Percentiles rank a stretch among this genome's conserved stretches.
phyloP scores from a whole-genome alignment of 2,888 invertebrate species.

The Tipula vernalis region DNA sequence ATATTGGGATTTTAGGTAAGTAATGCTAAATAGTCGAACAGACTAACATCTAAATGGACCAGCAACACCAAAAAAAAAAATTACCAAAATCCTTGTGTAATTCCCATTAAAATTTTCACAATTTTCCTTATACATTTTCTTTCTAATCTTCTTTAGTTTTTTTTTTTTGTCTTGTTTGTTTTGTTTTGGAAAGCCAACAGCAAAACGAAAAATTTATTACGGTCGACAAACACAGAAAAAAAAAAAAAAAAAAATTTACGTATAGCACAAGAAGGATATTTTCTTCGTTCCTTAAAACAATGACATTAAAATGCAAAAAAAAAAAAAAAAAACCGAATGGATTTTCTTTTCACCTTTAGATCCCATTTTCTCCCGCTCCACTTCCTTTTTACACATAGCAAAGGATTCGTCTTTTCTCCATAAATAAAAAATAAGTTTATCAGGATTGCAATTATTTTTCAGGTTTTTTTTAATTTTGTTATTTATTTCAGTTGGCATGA shows the following conservation, averaged over 20 bases:
- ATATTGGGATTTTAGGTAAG: conserved; percentile 36
- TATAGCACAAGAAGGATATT: background rate
- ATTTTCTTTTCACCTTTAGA: background rate
- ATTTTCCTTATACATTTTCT: background rate
- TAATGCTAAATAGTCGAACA: background rate
- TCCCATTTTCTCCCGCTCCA: background rate
- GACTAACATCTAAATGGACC: background rate
- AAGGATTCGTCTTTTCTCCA: background rate
- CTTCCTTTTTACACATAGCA: background rate
- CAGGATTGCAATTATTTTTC: conserved; percentile 5
- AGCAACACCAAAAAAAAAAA: background rate
- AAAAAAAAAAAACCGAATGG: background rate
- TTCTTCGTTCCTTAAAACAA: background rate
- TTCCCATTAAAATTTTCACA: background rate
- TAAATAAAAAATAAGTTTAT: background rate
- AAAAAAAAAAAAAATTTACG: background rate
- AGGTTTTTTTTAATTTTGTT: background rate
- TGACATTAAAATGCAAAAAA: background rate
- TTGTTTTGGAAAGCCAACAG: background rate
- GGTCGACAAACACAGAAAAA: background rate
- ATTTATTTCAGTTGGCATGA: conserved; percentile 52
- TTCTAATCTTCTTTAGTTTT: background rate
- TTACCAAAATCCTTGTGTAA: background rate
- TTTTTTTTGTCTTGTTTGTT: background rate
- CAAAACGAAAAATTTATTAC: conserved; percentile 4